Evolutionary conservation across 2,797 vertebrate genomes (phyloP).

Genomic region (Brachymystax lenok): DNA sequence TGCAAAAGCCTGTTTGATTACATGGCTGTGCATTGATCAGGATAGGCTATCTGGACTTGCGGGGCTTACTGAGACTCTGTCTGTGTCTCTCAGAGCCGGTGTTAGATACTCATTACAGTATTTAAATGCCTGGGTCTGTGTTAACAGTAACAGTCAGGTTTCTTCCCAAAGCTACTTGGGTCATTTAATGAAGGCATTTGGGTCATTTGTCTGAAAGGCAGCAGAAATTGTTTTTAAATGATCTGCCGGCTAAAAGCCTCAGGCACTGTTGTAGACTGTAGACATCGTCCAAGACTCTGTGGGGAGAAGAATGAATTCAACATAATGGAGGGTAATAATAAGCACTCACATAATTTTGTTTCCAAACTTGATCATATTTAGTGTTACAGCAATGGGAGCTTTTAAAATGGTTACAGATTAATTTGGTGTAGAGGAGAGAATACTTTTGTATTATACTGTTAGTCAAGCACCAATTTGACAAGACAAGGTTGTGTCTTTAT

Average conservation of each 20-base stretch:
- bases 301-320: slow-evolving; percentile 10
- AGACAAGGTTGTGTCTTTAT: too few species aligned
- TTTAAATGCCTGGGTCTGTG: slow-evolving; percentile 29
- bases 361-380: slow-evolving; percentile 26
- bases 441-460: too few species aligned
- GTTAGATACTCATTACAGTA: slow-evolving; percentile 6
- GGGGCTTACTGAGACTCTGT: slow-evolving; percentile 10
- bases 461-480: too few species aligned
- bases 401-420: too few species aligned
- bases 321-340: slow-evolving; percentile 8
- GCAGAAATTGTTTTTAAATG: slow-evolving; percentile 29
- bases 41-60: slow-evolving; percentile 18
- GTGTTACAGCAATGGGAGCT: not conserved
- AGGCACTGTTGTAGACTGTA: not conserved
- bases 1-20: slow-evolving; percentile 19
- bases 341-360: slow-evolving; percentile 24
- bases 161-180: slow-evolving; percentile 21
- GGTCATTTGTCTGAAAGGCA: slow-evolving; percentile 21
- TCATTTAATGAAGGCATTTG: not conserved
- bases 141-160: slow-evolving; percentile 44
- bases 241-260: slow-evolving; percentile 29
- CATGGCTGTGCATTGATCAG: slow-evolving; percentile 39
- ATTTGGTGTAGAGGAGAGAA: too few species aligned
- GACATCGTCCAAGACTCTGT: not conserved
- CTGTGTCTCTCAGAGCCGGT: slow-evolving; percentile 17